These are phyloP conservation scores for Ctenochaetus hawaiiensis DNA, from an alignment of 2,797 vertebrate species.

Conservation along the genomic window DNA sequence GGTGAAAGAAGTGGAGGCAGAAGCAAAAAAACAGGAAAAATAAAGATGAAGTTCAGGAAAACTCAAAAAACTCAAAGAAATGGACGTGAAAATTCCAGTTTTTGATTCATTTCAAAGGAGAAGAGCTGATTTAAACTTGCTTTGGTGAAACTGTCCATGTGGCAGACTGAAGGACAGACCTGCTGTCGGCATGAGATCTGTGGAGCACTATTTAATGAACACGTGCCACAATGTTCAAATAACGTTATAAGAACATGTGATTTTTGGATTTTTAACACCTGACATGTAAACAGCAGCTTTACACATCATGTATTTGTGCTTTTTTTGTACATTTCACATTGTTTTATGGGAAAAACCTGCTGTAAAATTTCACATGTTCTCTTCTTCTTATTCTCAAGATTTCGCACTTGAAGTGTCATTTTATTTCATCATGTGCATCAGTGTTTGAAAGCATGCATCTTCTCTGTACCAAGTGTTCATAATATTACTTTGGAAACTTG, in stretches of 20 bases:
- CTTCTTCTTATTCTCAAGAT: neutral
- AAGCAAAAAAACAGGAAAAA: neutral
- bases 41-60: neutral
- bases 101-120: neutral
- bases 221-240: too few relatives aligned
- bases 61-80: too few relatives aligned
- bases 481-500: neutral
- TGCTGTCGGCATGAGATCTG: neutral
- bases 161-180: neutral
- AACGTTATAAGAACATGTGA: too few relatives aligned
- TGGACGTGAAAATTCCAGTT: neutral
- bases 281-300: neutral
- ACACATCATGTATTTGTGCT: too few relatives aligned
- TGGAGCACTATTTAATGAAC: too few relatives aligned
- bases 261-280: too few relatives aligned
- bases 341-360: too few relatives aligned
- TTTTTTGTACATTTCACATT: too few relatives aligned
- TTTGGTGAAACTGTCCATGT: conserved; percentile 7
- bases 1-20: conserved; percentile 10
- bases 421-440: too few relatives aligned
- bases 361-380: neutral
- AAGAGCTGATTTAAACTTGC: neutral
- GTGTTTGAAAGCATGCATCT: too few relatives aligned
- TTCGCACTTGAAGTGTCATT: too few relatives aligned
- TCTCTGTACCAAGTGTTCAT: neutral